Conservation (phyloP, 2,797 vertebrate species). For the Fistularia commersonii region DNA sequence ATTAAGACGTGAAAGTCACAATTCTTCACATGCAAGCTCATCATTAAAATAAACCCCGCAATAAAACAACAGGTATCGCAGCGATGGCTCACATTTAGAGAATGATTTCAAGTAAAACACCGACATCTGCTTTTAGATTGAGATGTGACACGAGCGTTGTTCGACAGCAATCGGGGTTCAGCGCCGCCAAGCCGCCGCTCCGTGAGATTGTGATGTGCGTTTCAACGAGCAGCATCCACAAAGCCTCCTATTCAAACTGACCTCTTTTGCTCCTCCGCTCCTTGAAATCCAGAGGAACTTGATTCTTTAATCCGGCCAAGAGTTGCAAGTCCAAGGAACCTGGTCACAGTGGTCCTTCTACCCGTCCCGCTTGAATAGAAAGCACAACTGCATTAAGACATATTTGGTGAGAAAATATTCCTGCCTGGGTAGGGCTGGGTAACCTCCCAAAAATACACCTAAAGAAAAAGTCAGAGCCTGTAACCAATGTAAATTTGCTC, state of each 20-base stretch:
- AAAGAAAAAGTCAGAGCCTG: too few relatives aligned
- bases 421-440: too few relatives aligned
- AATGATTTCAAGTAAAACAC: too few relatives aligned
- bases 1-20: too few relatives aligned
- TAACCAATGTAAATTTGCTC: too few relatives aligned
- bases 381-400: constrained; percentile 15
- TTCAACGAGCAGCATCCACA: constrained; percentile 67
- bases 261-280: constrained; percentile 40
- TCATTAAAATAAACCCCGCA: too few relatives aligned
- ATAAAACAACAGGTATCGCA: too few relatives aligned
- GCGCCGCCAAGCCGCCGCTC: constrained; percentile 57
- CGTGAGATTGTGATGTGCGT: constrained; percentile 68
- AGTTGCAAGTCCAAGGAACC: constrained; percentile 61
- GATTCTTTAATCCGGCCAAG: constrained; percentile 50
- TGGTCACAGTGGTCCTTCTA: constrained; percentile 23
- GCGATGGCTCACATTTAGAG: too few relatives aligned
- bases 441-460: too few relatives aligned
- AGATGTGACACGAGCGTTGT: constrained; percentile 29
- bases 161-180: constrained; percentile 58
- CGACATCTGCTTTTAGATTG: constrained; percentile 1
- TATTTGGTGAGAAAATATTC: too few relatives aligned
- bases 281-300: constrained; percentile 67
- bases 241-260: constrained; percentile 69
- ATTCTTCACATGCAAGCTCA: too few relatives aligned
- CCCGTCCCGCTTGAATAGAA: constrained; percentile 29